Percentiles rank a stretch among this genome's conserved stretches.
These are phyloP conservation scores for Hippocampus kuda DNA, from an alignment of 2,797 vertebrate species.

Conservation along the genomic window DNA sequence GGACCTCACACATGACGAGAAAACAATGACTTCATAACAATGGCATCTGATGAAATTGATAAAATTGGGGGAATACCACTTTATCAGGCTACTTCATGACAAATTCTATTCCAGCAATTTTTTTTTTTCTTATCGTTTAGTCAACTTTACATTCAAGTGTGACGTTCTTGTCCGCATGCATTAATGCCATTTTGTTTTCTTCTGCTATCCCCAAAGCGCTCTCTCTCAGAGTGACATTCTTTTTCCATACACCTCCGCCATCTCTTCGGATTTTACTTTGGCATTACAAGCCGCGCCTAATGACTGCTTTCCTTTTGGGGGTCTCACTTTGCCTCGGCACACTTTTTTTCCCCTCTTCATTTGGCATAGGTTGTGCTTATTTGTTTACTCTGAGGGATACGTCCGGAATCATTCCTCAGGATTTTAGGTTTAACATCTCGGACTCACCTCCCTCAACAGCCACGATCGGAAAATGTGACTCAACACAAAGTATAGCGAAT, in stretches of 20 bases:
- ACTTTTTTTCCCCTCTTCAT: conserved; percentile 1
- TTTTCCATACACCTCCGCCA: conserved; percentile 22
- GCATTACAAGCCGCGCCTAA: conserved; percentile 62
- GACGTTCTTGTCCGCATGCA: too few species aligned
- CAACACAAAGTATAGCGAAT: conserved; percentile 39
- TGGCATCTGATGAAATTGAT: too few species aligned
- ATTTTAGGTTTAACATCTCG: background rate
- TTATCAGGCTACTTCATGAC: too few species aligned
- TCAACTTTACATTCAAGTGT: too few species aligned
- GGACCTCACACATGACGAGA: too few species aligned
- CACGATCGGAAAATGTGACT: conserved; percentile 45
- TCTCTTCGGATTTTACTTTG: conserved; percentile 41
- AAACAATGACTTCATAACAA: too few species aligned
- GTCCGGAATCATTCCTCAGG: conserved; percentile 6
- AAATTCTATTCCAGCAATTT: too few species aligned
- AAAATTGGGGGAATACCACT: too few species aligned
- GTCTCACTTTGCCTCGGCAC: conserved; percentile 49
- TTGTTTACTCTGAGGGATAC: conserved; percentile 24
- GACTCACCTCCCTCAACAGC: conserved; percentile 33
- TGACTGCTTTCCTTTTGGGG: conserved; percentile 34
- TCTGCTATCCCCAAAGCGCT: conserved; percentile 5
- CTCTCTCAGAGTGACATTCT: conserved; percentile 43
- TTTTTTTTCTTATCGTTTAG: too few species aligned
- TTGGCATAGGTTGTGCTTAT: conserved; percentile 9
- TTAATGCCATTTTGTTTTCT: background rate